These are phyloP conservation scores for Etheostoma cragini DNA, from an alignment of 2,113 vertebrate species.

Conservation along the genomic window DNA sequence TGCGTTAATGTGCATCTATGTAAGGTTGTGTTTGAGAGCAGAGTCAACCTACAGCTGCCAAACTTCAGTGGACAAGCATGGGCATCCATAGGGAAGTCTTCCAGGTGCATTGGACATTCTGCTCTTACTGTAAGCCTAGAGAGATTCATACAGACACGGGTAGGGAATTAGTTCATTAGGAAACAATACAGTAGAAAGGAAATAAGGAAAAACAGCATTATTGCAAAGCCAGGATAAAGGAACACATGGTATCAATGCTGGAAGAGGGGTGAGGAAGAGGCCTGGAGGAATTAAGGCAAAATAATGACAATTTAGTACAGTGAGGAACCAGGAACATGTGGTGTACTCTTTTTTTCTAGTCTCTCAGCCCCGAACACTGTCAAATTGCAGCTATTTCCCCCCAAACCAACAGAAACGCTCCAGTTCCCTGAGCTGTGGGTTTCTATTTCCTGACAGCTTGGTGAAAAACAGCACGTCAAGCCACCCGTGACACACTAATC, in stretches of 20 bases:
- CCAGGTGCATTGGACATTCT: constrained; percentile 88
- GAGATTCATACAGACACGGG: constrained; percentile 28
- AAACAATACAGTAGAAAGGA: background rate
- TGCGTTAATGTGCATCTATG: background rate
- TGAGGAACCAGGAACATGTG: constrained; percentile 28
- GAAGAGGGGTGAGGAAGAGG: background rate
- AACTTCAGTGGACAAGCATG: constrained; percentile 88
- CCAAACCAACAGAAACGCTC: constrained; percentile 52
- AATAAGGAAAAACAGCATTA: background rate
- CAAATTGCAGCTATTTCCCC: constrained; percentile 30
- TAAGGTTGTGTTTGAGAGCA: constrained; percentile 2
- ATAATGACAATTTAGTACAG: constrained; percentile 1
- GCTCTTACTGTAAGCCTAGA: constrained; percentile 86
- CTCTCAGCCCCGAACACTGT: constrained; percentile 29
- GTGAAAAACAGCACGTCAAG: constrained; percentile 73
- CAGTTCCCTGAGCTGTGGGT: constrained; percentile 55
- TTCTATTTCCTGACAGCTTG: constrained; percentile 75
- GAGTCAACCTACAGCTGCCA: constrained; percentile 85
- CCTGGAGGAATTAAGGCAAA: background rate
- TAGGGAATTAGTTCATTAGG: constrained; percentile 3
- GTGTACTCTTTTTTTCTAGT: background rate
- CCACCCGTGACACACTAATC: constrained; percentile 77
- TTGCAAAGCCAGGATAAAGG: background rate
- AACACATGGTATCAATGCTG: background rate
- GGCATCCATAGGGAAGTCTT: constrained; percentile 89